These are phyloP conservation scores for Macroteleia sp. DNA, from an alignment of 2,888 invertebrate species.

Conservation along the genomic window DNA sequence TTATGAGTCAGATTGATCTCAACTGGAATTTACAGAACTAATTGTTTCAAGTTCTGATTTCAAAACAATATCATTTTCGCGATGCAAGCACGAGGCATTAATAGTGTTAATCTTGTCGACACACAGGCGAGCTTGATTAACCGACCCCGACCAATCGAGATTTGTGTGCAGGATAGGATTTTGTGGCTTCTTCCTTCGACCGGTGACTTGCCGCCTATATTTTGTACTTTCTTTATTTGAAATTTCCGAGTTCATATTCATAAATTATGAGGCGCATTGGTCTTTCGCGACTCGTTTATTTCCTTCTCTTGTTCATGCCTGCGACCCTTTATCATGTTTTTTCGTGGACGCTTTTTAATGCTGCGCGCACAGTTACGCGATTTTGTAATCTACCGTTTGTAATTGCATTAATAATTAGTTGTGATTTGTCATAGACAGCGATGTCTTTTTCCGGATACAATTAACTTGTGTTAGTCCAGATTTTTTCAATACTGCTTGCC, in stretches of 20 bases:
- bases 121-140: constrained; percentile 70
- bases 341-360: constrained; percentile 11
- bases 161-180: constrained; percentile 41
- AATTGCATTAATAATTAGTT: constrained; percentile 34
- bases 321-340: constrained; percentile 47
- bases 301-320: constrained; percentile 20
- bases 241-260: neutral
- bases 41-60: neutral
- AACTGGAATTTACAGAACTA: no score
- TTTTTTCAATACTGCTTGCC: constrained; percentile 54
- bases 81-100: constrained; percentile 61
- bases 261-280: neutral
- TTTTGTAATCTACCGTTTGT: neutral
- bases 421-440: constrained; percentile 21
- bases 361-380: neutral
- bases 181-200: constrained; percentile 27
- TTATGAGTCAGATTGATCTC: neutral
- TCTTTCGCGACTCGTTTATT: constrained; percentile 39
- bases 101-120: constrained; percentile 76
- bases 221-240: constrained; percentile 58
- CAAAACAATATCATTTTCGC: constrained; percentile 16
- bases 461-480: no score
- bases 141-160: constrained; percentile 66
- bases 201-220: constrained; percentile 38
- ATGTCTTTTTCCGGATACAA: no score